Evolutionary conservation across 2,888 invertebrate genomes (phyloP), one percentile per base, ranked within the genome.

Genomic region (Cotesia congregata): DNA sequence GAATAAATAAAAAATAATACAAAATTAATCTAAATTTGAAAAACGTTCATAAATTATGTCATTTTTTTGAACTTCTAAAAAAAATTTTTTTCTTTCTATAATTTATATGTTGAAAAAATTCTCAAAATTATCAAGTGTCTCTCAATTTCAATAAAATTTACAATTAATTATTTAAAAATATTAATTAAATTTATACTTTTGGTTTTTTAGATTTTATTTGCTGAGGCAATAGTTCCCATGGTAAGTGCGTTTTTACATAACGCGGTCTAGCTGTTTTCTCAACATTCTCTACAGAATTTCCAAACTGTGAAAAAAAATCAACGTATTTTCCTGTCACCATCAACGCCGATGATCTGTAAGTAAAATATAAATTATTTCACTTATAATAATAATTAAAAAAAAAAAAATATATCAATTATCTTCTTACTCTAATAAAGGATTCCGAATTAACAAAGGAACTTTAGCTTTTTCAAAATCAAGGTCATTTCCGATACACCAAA

Each of bases 401-500:
- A 12, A 65, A 67, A 74, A 73, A 4, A 20, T 77, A 70, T 30
- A 30, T 30, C 0, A 30, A 30, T 30, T 30, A 30, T 30, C 30
- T 39, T 84, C 84, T 85, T 78, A 89, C 88, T 88, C 89, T 38
- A 88, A 80, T 39, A 90, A 71, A 87, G 91, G 67, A 91, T 91
- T 90, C 90, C 94, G 90, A 90, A 90, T 78, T 91, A 91, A 91
- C 91, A 93, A 80, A 91, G 91, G 76, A 5, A 83, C 78, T 92
- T 92, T 84, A 93, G 93, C 0, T 96, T 92, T 93, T 83, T 94
- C 93, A 83, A 93, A 95, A 86, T 98, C 93, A 80, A 96, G 90
- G 83, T 95, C 92, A 83, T 96, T 95, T 3, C 94, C 94, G 77
- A 98, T 92, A n/a, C 97, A 91, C 95, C 97, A 98, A 1, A 96